These are phyloP conservation scores for Lagopus leucura DNA, from an alignment of 2,113 vertebrate genomes.

Conservation along the genomic window DNA sequence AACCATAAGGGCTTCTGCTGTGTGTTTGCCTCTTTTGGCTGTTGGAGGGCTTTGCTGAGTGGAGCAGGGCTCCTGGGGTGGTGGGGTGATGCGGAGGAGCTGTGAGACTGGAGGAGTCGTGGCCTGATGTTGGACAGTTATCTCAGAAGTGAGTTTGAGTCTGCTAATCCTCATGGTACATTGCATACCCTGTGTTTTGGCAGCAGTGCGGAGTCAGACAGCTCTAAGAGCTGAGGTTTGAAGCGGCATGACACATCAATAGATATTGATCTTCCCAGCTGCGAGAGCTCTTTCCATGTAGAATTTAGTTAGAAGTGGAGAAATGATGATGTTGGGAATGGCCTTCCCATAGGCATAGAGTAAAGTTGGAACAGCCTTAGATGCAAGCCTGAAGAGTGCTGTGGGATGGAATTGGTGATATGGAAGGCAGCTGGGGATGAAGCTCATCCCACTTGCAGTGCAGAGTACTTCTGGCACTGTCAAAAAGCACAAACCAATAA, in stretches of 20 bases:
- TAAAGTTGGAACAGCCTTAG: neutral
- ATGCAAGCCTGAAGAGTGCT: too few relatives aligned
- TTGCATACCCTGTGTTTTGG: neutral
- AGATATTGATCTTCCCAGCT: neutral
- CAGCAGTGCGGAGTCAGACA: neutral
- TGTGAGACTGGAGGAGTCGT: neutral
- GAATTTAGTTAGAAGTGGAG: neutral
- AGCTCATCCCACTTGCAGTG: accelerated
- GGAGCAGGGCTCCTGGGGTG: neutral
- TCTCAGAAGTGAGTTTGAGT: neutral
- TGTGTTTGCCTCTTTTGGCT: neutral
- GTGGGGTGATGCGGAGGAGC: neutral
- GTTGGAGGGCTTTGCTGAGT: neutral
- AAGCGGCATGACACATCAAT: neutral
- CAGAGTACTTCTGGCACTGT: accelerated
- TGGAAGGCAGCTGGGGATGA: neutral
- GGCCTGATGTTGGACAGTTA: neutral
- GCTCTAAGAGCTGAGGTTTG: neutral
- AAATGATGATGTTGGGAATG: neutral
- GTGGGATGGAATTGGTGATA: neutral
- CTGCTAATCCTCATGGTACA: neutral
- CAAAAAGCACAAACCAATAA: neutral
- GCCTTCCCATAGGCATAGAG: neutral
- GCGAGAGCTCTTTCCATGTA: neutral
- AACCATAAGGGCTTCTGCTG: neutral